Percentiles rank a stretch among this genome's conserved stretches.
Conservation (phyloP, 2,113 vertebrate species). For the Trachemys scripta region DNA sequence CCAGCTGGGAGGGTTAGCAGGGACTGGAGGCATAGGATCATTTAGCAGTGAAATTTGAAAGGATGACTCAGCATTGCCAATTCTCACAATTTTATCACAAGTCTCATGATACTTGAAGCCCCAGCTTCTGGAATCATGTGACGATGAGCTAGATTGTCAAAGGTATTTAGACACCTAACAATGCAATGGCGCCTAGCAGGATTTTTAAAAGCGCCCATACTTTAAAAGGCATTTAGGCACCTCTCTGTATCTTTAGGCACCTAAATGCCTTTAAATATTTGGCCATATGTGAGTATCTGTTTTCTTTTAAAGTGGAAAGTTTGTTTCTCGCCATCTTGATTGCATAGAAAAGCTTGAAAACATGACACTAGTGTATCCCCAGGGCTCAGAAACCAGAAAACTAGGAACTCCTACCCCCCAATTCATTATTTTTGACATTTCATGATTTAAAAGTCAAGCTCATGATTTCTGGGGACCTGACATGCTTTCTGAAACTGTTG, state of each 20-base stretch:
- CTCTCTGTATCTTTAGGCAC: background rate
- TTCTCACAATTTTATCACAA: background rate
- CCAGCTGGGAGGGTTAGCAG: background rate
- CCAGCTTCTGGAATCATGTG: background rate
- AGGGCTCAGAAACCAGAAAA: too few species aligned
- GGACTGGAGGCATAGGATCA: background rate
- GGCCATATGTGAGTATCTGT: background rate
- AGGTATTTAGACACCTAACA: too few species aligned
- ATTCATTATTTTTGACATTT: background rate
- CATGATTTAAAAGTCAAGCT: fast-evolving
- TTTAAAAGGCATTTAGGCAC: too few species aligned
- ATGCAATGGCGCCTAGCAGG: too few species aligned
- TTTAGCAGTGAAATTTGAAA: background rate
- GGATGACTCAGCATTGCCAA: background rate
- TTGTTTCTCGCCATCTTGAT: too few species aligned
- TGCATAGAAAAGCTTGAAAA: too few species aligned
- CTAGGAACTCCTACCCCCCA: too few species aligned
- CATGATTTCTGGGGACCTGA: fast-evolving
- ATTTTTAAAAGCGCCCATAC: too few species aligned
- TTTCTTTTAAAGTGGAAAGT: background rate
- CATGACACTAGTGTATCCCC: too few species aligned
- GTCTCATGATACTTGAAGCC: background rate
- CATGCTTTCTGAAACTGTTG: background rate
- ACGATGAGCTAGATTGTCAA: too few species aligned
- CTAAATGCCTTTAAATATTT: background rate